These are phyloP conservation scores for Prunella strophiata DNA, from an alignment of 2,797 vertebrate genomes.

Conservation along the genomic window DNA sequence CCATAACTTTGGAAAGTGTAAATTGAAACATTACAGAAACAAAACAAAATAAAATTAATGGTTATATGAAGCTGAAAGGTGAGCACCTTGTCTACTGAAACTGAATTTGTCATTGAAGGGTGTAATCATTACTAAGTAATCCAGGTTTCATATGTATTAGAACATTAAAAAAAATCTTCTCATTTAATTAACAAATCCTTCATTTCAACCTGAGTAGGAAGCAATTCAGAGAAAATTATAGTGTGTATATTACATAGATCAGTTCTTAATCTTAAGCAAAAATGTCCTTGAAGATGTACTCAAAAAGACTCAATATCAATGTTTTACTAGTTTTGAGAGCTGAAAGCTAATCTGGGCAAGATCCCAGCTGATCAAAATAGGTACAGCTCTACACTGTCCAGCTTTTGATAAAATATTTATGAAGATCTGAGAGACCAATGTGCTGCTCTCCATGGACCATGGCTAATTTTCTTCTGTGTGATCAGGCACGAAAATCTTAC, in stretches of 20 bases:
- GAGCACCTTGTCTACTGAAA: not conserved
- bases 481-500: not conserved
- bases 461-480: not conserved
- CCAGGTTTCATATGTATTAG: not conserved
- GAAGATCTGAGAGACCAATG: not conserved
- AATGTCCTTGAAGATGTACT: not conserved
- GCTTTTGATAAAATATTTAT: not conserved
- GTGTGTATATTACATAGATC: not conserved
- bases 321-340: not conserved
- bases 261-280: not conserved
- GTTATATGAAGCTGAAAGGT: not conserved
- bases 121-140: not conserved
- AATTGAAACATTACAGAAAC: not conserved
- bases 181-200: constrained; percentile 30
- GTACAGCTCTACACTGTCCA: not conserved
- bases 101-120: not conserved
- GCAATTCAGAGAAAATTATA: not conserved
- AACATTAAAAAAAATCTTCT: not conserved
- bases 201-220: not conserved
- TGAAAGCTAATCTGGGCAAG: not conserved
- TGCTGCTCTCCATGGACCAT: not conserved
- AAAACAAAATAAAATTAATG: not conserved
- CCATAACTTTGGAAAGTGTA: not conserved
- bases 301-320: not conserved
- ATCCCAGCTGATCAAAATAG: not conserved